A percentile compares a stretch with the other conserved stretches of the same genome.
phyloP scores from a whole-genome alignment of 1,140 invertebrate genomes.

The Gryon sp. region DNA sequence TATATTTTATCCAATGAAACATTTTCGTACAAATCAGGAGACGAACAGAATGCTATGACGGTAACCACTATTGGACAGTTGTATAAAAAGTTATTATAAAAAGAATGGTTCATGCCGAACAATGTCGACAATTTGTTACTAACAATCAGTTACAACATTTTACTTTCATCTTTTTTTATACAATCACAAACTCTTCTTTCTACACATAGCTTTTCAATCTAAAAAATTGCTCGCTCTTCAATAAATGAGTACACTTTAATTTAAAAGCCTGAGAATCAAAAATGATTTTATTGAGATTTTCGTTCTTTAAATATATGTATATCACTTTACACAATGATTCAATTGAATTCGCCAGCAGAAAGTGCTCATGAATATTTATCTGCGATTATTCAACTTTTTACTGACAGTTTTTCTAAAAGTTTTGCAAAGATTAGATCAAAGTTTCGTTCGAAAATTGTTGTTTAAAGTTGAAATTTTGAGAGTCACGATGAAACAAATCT shows the following conservation, averaged over 20 bases:
- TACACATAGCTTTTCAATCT: conserved; percentile 12
- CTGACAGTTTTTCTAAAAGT: conserved; percentile 9
- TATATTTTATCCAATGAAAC: conserved; percentile 30
- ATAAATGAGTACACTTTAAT: conserved; percentile 20
- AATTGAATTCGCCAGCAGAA: neutral
- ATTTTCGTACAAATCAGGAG: neutral
- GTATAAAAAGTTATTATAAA: no score
- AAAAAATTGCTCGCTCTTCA: conserved; percentile 5
- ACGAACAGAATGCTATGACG: no score
- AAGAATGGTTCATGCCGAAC: conserved; percentile 34
- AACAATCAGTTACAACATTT: conserved; percentile 36
- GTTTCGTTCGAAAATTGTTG: neutral
- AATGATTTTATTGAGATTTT: no score
- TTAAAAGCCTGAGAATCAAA: conserved; percentile 1
- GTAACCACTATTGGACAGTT: no score
- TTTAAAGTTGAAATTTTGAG: no score
- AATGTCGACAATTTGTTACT: conserved; percentile 26
- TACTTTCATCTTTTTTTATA: conserved; percentile 19
- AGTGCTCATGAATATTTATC: conserved; percentile 6
- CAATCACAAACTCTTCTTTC: conserved; percentile 15
- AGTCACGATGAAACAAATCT: no score
- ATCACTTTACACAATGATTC: no score
- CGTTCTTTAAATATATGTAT: no score
- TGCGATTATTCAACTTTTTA: conserved; percentile 18
- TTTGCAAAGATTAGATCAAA: conserved; percentile 7